Evolutionary conservation across 92 coral and sea anemone species (phyloP).

Genomic region (Phenganax marumi): DNA sequence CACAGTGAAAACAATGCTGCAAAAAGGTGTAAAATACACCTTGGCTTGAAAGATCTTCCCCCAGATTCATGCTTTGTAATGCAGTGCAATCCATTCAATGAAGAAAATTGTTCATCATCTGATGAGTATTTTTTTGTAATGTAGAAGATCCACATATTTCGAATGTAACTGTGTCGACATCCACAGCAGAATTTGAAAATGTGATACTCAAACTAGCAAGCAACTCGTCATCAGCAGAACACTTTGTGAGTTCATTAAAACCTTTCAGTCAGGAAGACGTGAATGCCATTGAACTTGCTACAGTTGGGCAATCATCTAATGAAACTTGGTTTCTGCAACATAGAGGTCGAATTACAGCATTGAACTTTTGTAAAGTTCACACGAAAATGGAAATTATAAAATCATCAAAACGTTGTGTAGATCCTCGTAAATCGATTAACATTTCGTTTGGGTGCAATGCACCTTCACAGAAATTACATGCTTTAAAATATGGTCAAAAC

Average conservation of each 20-base stretch:
- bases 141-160: too few species aligned
- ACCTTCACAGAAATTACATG: slow-evolving; percentile 53
- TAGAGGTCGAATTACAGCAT: slow-evolving; percentile 59
- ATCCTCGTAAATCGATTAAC: slow-evolving; percentile 7
- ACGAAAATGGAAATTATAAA: slow-evolving; percentile 58
- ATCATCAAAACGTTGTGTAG: slow-evolving; percentile 40
- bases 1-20: not conserved
- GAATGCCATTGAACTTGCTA: slow-evolving; percentile 49
- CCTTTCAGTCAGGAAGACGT: slow-evolving; percentile 25
- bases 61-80: not conserved
- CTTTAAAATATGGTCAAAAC: slow-evolving; percentile 60
- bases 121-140: too few species aligned
- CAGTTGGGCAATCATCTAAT: slow-evolving; percentile 58
- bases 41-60: not conserved
- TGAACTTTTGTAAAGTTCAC: slow-evolving; percentile 51
- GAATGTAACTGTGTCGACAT: too few species aligned
- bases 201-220: not conserved
- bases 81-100: too few species aligned
- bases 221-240: not conserved
- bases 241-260: not conserved
- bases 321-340: slow-evolving; percentile 48
- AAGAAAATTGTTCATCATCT: too few species aligned
- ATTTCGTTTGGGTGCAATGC: too few species aligned
- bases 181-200: too few species aligned
- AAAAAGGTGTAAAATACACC: not conserved